phyloP scores from a whole-genome alignment of 2,888 invertebrate species.

The Andricus curvator region DNA sequence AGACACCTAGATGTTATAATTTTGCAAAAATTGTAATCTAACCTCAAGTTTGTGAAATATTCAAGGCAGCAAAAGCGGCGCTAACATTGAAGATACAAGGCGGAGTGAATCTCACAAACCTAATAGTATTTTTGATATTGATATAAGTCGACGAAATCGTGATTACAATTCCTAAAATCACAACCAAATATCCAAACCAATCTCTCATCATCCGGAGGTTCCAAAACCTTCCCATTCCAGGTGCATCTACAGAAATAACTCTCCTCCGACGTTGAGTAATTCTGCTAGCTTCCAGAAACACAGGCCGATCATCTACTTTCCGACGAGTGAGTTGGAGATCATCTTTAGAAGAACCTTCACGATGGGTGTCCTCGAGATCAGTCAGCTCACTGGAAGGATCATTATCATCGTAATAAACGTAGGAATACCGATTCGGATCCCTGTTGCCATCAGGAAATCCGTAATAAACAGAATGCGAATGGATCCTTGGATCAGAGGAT shows the following conservation, averaged over 20 bases:
- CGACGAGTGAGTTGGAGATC: conserved; percentile 44
- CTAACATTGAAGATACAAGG: conserved; percentile 86
- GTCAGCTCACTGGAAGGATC: conserved; percentile 58
- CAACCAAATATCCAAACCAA: conserved; percentile 81
- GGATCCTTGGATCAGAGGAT: conserved; percentile 63
- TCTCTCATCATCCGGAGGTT: conserved; percentile 71
- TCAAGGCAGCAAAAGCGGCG: conserved; percentile 4
- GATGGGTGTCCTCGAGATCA: conserved; percentile 52
- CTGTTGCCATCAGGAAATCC: conserved; percentile 57
- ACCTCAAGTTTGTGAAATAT: conserved; percentile 23
- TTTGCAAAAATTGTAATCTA: not conserved
- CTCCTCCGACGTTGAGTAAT: conserved; percentile 46
- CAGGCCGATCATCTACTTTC: conserved; percentile 44
- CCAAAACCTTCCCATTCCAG: conserved; percentile 22
- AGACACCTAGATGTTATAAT: not conserved
- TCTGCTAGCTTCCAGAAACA: conserved; percentile 63
- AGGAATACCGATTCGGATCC: conserved; percentile 60
- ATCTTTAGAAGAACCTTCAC: conserved; percentile 5
- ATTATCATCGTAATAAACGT: conserved; percentile 69
- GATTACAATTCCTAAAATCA: conserved; percentile 83
- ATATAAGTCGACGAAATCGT: conserved; percentile 86
- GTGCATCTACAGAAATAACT: conserved; percentile 11
- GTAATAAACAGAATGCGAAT: conserved; percentile 66
- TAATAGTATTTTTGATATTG: conserved; percentile 84
- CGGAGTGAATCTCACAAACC: conserved; percentile 84